A percentile compares a stretch with the other conserved stretches of the same genome.
Evolutionary conservation across 2,888 invertebrate genomes (phyloP).

Genomic region (Drosophila neonasuta): DNA sequence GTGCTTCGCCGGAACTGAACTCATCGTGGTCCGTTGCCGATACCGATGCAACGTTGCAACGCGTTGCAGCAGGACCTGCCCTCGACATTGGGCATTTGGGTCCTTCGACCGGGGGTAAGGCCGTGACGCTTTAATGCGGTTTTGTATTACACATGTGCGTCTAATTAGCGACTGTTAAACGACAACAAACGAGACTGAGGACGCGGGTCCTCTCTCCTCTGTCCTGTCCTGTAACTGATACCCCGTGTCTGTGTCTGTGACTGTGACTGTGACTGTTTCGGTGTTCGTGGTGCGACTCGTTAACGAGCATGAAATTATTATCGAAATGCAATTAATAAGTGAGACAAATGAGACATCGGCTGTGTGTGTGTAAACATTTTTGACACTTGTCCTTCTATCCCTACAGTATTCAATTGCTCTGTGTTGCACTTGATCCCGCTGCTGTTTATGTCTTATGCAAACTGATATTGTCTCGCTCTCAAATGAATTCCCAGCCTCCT

Average conservation of each 20-base stretch:
- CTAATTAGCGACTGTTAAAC: constrained; percentile 79
- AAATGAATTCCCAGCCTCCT: constrained; percentile 34
- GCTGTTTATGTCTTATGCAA: constrained; percentile 34
- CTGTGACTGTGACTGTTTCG: constrained; percentile 1
- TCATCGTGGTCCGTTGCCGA: constrained; percentile 45
- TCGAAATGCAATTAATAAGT: constrained; percentile 73
- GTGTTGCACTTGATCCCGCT: background rate
- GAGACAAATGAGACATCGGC: constrained; percentile 38
- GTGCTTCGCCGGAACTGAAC: constrained; percentile 75
- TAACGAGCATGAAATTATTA: constrained; percentile 80
- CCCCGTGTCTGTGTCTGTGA: constrained; percentile 12
- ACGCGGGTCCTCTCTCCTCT: background rate
- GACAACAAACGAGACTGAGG: constrained; percentile 39
- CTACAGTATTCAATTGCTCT: background rate
- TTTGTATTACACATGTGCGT: constrained; percentile 80
- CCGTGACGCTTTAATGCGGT: constrained; percentile 73
- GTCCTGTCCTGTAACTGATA: background rate
- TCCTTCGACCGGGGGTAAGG: constrained; percentile 24
- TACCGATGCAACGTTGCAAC: constrained; percentile 26
- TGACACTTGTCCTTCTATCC: constrained; percentile 58
- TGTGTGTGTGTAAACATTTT: constrained; percentile 47
- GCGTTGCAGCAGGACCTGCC: constrained; percentile 6
- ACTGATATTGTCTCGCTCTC: constrained; percentile 41
- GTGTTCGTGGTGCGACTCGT: constrained; percentile 40
- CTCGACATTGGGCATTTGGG: constrained; percentile 1